Base-by-base conservation (phyloP, 2,113 vertebrate species). In the Gallinago paraguaiae region DNA sequence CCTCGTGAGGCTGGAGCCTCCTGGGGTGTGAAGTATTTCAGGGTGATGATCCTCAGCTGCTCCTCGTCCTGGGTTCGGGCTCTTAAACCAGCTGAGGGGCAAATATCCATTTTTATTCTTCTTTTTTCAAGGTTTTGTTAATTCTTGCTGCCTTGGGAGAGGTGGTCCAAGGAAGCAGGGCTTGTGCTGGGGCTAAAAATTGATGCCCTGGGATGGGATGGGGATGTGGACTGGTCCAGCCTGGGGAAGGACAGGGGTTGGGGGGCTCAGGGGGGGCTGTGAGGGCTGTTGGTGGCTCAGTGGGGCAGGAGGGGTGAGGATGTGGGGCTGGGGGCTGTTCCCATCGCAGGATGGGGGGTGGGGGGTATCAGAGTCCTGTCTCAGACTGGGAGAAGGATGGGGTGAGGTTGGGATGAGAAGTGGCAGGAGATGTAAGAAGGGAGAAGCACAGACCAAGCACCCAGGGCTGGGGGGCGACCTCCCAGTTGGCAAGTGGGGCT, bases 11-110 rank as follows among this genome's bases (percentile, higher is more conserved):
- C 25, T 6, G 33, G 16, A 41, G 28, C 33, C 30, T 10, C 20
- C 72, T 0, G 56, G 71, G 13, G 2, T 0, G 0, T 0, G 30
- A 10, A 10, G 71, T 18, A 3, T 54, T 54, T 57, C 0, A 4
- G 82, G 60, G 39, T 0, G 16, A 33, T 3, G 45, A 6, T 1
- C 82, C 76, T 3, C 17, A 68, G 79, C 83, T 69, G 48, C 59
- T 85, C 14, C 0, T 35, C 4, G 14, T 61, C 59, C 78, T 51
- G 74, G 18, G 19, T 19, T 39, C 18, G 4, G 78, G 30, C 23
- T 56, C 18, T 37, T 51, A 10, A 2, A 37, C 5, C 13, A 13
- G 24, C 54, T 18, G 54, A 17, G 17, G 41, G 8, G 46, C 46
- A 48, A 20, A 48, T 20, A 48, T 20, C 46, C 19, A 20, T 46